Evolutionary conservation across 1,140 invertebrate genomes (phyloP).

Genomic region (Neodiprion pinetum): DNA sequence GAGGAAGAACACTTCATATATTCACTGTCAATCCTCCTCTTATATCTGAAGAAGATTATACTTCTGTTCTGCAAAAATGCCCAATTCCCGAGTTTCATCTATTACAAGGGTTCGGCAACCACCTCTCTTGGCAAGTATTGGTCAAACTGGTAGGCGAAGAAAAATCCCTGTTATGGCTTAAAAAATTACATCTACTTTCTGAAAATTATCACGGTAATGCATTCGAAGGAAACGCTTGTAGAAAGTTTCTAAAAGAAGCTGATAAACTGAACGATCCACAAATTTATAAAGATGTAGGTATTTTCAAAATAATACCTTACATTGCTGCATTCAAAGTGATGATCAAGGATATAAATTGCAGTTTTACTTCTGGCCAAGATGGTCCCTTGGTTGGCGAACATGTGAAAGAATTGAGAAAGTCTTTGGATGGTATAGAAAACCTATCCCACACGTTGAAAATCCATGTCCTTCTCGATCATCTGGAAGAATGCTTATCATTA

Average conservation of each 20-base stretch:
- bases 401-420: constrained; percentile 14
- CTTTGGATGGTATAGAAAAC: constrained; percentile 9
- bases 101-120: constrained; percentile 30
- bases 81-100: constrained; percentile 26
- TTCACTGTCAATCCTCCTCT: constrained; percentile 22
- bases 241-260: constrained; percentile 25
- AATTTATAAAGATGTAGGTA: constrained; percentile 16
- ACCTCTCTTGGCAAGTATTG: constrained; percentile 27
- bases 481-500: constrained; percentile 16
- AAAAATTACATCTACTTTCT: constrained; percentile 26
- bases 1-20: too few species aligned
- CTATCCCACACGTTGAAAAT: constrained; percentile 15
- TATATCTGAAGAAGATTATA: constrained; percentile 20
- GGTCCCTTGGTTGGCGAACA: not conserved
- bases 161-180: constrained; percentile 27
- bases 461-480: constrained; percentile 16
- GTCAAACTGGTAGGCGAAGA: constrained; percentile 20
- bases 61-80: constrained; percentile 25
- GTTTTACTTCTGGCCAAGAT: constrained; percentile 20
- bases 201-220: constrained; percentile 28
- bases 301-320: constrained; percentile 3
- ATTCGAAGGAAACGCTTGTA: constrained; percentile 30
- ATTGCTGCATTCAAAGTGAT: constrained; percentile 18
- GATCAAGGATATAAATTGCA: constrained; percentile 15
- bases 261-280: constrained; percentile 17